Evolutionary conservation across 2,113 vertebrate genomes (phyloP), one percentile per base, ranked within the genome.

Genomic region (Hymenochirus boettgeri): DNA sequence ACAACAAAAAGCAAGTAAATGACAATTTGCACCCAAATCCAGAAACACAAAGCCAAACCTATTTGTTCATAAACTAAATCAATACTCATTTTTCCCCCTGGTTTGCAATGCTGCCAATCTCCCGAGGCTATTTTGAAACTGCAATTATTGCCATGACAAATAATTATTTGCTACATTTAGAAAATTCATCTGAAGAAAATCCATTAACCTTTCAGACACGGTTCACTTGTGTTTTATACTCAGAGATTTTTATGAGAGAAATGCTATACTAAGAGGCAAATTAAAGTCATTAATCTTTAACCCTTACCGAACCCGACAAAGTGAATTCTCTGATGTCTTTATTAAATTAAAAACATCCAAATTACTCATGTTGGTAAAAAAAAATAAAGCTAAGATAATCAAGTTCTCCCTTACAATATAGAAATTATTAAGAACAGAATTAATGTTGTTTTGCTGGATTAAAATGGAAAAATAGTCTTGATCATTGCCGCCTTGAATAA

Each of bases 211-310:
- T 70, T 71, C 55, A 67, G 81, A 70, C 81, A 80, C 57, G 77
- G 80, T 83, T 86, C 83, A 85, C 71, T 80, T 76, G 75, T 67
- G 74, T 83, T 80, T 86, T 82, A 80, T 80, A 79, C 73, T 79
- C 73, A 57, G 82, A 73, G 80, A 73, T 80, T 80, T 81, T 80
- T 80, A 83, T 74, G 80, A 70, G 78, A 77, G 81, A 80, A 82
- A 74, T 76, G 78, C 76, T 79, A 70, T 79, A 85, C 77, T 81
- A 87, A 80, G 84, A 80, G 70, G 78, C 73, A 87, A 86, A 88
- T 86, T 85, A 85, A 86, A 84, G 72, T 61, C 76, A 83, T 83
- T 86, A 77, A 80, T 85, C 83, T 86, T 86, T 82, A 87, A 81
- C 72, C 79, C 80, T 83, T 83, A 73, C 75, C 70, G 71, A 77